phyloP scores from a whole-genome alignment of 2,113 vertebrate genomes.

The Smithornis capensis region DNA sequence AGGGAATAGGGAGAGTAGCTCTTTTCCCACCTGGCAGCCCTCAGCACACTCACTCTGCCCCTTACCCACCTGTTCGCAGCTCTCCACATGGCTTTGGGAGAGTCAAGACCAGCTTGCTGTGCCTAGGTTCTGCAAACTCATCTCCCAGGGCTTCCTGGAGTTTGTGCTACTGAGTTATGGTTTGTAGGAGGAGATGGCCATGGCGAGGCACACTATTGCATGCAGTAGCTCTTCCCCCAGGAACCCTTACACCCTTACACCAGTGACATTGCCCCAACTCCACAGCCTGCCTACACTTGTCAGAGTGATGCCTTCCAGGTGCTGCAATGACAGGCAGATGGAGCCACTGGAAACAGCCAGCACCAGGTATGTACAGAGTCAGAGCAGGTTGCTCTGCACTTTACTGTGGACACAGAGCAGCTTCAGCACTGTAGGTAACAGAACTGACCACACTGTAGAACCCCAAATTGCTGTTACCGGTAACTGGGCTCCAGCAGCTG shows the following conservation, averaged over 20 bases:
- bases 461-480: not conserved
- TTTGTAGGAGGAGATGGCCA: not conserved
- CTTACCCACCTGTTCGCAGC: rapidly evolving
- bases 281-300: not conserved
- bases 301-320: not conserved
- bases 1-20: not conserved
- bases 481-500: not conserved
- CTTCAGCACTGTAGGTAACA: not conserved
- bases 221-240: not conserved
- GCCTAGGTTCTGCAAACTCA: not conserved
- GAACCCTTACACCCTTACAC: not conserved
- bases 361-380: not conserved
- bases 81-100: not conserved
- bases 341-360: not conserved
- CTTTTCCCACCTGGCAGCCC: not conserved
- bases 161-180: not conserved
- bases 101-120: not conserved
- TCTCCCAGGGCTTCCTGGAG: not conserved
- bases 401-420: not conserved
- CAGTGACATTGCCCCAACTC: not conserved
- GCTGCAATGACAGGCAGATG: not conserved
- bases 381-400: not conserved
- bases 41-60: not conserved
- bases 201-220: not conserved
- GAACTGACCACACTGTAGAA: not conserved